Base-by-base conservation (phyloP, 2,113 vertebrate species). In the Rhodinocichla rosea region DNA sequence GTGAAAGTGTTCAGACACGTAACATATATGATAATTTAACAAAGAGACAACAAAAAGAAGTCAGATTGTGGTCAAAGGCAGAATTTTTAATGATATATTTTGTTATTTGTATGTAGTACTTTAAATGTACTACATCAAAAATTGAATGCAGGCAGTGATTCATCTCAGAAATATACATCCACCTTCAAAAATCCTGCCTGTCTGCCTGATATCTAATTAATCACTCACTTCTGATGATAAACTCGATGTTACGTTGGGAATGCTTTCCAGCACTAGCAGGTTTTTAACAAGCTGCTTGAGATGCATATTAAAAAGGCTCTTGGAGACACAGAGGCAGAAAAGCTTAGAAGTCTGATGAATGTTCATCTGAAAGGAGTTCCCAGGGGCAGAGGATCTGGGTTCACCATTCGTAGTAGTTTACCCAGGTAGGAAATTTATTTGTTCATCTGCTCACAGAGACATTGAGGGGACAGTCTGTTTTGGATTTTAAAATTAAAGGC, bases 231-330 rank as follows among this genome's bases (percentile, higher is more conserved):
- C 83, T 59, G 50, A 44, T 70, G 40, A 33, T 67, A 32, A 86
- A 80, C 52, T 65, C 5, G 0, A 15, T 15, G 32, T 56, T 69
- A 45, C 1, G 0, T 10, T 42, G 73, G 70, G 78, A 89, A 78
- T 74, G 59, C 47, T 93, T 50, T 87, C 93, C 63, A 69, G 47
- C n/a, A 64, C n/a, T 57, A 57, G 70, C 56, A 83, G 53, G 59
- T 57, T 83, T 75, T 92, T 79, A 10, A 76, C 74, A 95, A 90
- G 73, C 64, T 83, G 63, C 82, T 97, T 97, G 92, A 96, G 74
- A 59, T 90, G 62, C 73, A 44, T 92, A 94, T 95, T 96, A 91
- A 96, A 95, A 96, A 92, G 59, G 63, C 74, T 96, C 97, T 96
- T 89, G 85, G 89, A 91, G 68, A 63, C 47, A 28, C 53, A 92